These are phyloP conservation scores for Valencia hispanica DNA, from an alignment of 2,797 vertebrate species.

Conservation along the genomic window DNA sequence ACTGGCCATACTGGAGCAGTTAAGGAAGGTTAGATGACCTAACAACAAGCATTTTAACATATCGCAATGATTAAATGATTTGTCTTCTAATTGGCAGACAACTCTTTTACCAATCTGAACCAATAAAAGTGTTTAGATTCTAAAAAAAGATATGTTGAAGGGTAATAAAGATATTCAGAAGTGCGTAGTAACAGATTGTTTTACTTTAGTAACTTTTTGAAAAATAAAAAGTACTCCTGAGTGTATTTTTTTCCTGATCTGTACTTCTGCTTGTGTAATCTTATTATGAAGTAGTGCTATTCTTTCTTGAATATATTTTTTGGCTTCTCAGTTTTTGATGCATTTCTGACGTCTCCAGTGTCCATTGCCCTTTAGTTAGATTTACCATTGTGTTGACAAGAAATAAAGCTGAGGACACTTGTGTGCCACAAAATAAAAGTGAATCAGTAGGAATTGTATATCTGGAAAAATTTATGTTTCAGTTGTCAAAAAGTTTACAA, in stretches of 20 bases:
- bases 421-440: no score
- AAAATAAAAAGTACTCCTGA: neutral
- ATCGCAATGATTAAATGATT: neutral
- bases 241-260: no score
- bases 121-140: neutral
- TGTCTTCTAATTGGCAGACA: neutral
- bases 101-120: neutral
- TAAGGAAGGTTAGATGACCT: neutral
- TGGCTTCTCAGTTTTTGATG: no score
- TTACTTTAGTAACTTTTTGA: neutral
- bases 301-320: neutral
- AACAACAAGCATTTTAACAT: neutral
- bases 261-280: no score
- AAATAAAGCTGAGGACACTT: no score
- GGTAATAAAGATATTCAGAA: no score
- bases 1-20: neutral
- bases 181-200: neutral
- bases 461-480: no score
- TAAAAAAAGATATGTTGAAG: neutral
- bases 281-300: neutral
- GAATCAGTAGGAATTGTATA: no score
- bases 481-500: no score
- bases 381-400: no score
- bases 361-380: no score
- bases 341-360: no score